These are phyloP conservation scores for Xyrauchen texanus DNA, from an alignment of 2,113 vertebrate species.

Conservation along the genomic window DNA sequence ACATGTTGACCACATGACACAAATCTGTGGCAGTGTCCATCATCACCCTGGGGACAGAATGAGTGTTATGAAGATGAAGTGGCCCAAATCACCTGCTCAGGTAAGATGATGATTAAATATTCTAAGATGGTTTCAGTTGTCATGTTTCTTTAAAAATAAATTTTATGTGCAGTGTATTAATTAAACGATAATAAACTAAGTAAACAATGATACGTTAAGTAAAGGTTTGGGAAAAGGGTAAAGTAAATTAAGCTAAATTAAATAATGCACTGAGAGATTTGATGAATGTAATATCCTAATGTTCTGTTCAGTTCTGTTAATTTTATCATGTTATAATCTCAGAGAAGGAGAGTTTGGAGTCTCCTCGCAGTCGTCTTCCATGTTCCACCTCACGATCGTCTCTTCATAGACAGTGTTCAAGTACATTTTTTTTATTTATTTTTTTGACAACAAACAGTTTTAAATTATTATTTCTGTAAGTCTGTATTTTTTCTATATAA, in stretches of 20 bases:
- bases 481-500: background rate
- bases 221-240: too few species aligned
- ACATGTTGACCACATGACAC: slow-evolving; percentile 36
- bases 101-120: background rate
- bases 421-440: background rate
- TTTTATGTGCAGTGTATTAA: too few species aligned
- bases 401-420: slow-evolving; percentile 10
- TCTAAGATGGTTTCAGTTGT: background rate
- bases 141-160: too few species aligned
- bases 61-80: background rate
- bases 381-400: background rate
- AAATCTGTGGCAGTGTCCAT: slow-evolving; percentile 36
- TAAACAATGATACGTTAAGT: too few species aligned
- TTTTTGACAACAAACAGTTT: background rate
- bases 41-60: slow-evolving; percentile 25
- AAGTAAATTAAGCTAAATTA: background rate
- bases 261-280: background rate
- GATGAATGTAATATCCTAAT: background rate
- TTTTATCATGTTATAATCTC: background rate
- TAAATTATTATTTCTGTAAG: background rate
- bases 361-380: background rate
- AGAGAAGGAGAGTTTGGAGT: background rate
- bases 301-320: background rate
- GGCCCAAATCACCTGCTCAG: slow-evolving; percentile 19
- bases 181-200: background rate